Conservation (phyloP, 2,888 invertebrate species). For the Ophion costatus region DNA sequence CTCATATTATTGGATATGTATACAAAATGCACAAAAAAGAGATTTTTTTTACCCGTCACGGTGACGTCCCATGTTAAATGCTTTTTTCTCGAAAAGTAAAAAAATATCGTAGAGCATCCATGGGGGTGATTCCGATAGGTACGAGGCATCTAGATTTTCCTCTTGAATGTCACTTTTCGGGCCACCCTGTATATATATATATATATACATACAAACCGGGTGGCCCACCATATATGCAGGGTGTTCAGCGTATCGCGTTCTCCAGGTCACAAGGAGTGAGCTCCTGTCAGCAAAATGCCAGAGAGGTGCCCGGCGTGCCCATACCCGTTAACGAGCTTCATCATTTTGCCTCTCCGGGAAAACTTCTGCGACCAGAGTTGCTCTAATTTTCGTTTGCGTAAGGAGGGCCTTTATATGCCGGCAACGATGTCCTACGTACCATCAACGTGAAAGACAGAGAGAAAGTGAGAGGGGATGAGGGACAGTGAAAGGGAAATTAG, state of each 20-base stretch:
- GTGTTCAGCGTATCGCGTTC: neutral
- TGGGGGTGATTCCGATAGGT: neutral
- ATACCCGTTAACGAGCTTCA: slow-evolving; percentile 67
- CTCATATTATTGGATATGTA: too few relatives aligned
- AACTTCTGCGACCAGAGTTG: slow-evolving; percentile 50
- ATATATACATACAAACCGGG: too few relatives aligned
- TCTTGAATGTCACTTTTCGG: neutral
- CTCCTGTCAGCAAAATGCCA: slow-evolving; percentile 11
- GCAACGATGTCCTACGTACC: slow-evolving; percentile 18
- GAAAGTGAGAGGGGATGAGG: neutral
- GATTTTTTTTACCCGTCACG: too few relatives aligned
- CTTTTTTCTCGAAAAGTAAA: too few relatives aligned
- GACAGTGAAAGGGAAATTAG: slow-evolving; percentile 43
- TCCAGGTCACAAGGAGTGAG: neutral
- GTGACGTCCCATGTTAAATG: too few relatives aligned
- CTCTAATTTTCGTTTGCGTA: slow-evolving; percentile 72
- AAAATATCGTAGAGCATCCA: neutral
- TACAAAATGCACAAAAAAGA: too few relatives aligned
- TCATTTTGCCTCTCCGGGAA: slow-evolving; percentile 63
- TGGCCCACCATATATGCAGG: too few relatives aligned
- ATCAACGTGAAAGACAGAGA: slow-evolving; percentile 1
- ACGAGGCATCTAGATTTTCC: too few relatives aligned
- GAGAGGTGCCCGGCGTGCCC: neutral
- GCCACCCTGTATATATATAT: neutral
- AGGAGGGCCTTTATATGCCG: slow-evolving; percentile 53